These are phyloP conservation scores for Drosophila neotestacea DNA, from an alignment of 2,888 invertebrate genomes.

Conservation along the genomic window DNA sequence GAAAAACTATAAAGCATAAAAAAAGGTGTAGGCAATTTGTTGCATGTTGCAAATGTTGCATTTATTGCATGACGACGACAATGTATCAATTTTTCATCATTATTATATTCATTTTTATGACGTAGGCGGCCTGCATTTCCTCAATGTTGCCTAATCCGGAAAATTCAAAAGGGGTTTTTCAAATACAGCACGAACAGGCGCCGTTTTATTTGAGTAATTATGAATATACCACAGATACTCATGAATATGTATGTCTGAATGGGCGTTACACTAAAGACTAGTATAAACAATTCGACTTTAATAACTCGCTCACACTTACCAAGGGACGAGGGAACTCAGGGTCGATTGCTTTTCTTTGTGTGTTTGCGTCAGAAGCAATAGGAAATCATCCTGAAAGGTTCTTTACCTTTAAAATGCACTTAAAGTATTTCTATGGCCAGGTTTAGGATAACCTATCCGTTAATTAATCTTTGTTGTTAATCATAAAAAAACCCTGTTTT, in stretches of 20 bases:
- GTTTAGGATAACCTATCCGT: too few species aligned
- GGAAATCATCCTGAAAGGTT: too few species aligned
- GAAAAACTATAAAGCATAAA: not conserved
- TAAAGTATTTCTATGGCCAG: too few species aligned
- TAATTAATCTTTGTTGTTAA: too few species aligned
- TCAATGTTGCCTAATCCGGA: conserved; percentile 63
- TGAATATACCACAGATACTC: conserved; percentile 6
- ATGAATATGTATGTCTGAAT: conserved; percentile 18
- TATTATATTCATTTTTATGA: conserved; percentile 45
- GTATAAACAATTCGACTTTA: conserved; percentile 1
- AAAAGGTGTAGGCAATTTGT: conserved; percentile 47
- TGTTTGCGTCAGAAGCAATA: too few species aligned
- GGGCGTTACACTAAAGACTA: conserved; percentile 14
- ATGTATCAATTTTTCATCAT: conserved; percentile 30
- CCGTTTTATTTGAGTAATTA: conserved; percentile 55
- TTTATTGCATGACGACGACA: conserved; percentile 56
- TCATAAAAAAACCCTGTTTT: too few species aligned
- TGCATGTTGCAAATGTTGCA: conserved; percentile 37
- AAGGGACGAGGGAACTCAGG: not conserved
- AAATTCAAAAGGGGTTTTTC: conserved; percentile 35
- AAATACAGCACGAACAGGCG: conserved; percentile 45
- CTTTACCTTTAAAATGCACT: too few species aligned
- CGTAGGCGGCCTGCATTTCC: conserved; percentile 64
- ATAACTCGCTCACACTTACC: not conserved
- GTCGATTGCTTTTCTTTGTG: not conserved